Evolutionary conservation across 2,888 invertebrate genomes (phyloP), one percentile per base, ranked within the genome.

Genomic region (Eudasyphora cyanicolor): DNA sequence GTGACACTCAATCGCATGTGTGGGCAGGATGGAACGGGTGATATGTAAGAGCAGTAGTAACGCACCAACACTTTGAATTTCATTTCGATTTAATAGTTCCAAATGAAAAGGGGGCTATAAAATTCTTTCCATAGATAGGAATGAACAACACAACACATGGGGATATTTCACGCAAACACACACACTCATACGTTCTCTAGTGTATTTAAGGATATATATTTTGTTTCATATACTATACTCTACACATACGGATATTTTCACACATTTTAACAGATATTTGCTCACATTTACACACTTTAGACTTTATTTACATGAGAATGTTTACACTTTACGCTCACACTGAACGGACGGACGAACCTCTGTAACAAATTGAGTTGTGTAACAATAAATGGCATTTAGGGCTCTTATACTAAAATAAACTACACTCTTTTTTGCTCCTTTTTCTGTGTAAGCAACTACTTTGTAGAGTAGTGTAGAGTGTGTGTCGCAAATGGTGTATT

Each of bases 351-450:
- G n/a, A n/a, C n/a, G n/a, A n/a, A n/a, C 27, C 27, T 1, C 3
- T 27, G 57, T 57, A 49, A 69, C 69, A 69, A 69, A 69, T 69
- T 69, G 69, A 69, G 45, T 69, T 69, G 29, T 69, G 29, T 49
- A 69, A 69, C 69, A 69, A 45, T 69, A 69, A 49, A 49, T 45
- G 45, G 45, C 24, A 45, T 69, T 69, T 69, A 69, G 69, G 69
- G 45, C 29, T 69, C 69, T 69, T 69, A 49, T 29, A 69, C 45
- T 49, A 27, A 45, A 69, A 27, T 69, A 29, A 69, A 69, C 49
- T 49, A 17, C 49, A 45, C 35, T 62, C 29, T 67, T 10, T 29
- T 67, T 38, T 67, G n/a, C 45, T 17, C n/a, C n/a, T n/a, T n/a
- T n/a, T n/a, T n/a, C n/a, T n/a, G n/a, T n/a, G n/a, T n/a, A n/a